Conservation (phyloP, 1,140 invertebrate genomes). For the Leucophenga varia region DNA sequence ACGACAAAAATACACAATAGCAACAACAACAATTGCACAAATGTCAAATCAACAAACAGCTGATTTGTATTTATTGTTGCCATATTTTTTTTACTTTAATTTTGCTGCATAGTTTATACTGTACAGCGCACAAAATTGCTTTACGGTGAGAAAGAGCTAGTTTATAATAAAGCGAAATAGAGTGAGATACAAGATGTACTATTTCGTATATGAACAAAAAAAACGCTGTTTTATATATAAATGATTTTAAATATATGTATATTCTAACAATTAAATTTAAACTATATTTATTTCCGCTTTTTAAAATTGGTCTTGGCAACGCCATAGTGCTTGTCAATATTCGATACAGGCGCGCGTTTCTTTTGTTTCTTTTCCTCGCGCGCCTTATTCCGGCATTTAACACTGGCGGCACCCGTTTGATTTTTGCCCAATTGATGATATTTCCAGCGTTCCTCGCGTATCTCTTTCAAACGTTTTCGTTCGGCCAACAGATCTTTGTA, state of each 20-base stretch:
- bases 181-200: too few species aligned
- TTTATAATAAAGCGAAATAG: too few species aligned
- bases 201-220: neutral
- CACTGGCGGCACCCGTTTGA: slow-evolving; percentile 55
- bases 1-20: slow-evolving; percentile 8
- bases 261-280: slow-evolving; percentile 1
- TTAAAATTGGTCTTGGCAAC: slow-evolving; percentile 45
- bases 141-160: too few species aligned
- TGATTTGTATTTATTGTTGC: too few species aligned
- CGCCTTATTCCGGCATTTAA: slow-evolving; percentile 56
- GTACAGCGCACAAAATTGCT: too few species aligned
- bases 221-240: too few species aligned
- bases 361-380: slow-evolving; percentile 47
- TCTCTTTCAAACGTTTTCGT: slow-evolving; percentile 47
- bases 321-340: slow-evolving; percentile 49
- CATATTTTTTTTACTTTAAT: too few species aligned
- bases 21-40: slow-evolving; percentile 19
- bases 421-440: slow-evolving; percentile 59
- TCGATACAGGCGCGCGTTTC: slow-evolving; percentile 41
- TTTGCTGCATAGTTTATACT: too few species aligned
- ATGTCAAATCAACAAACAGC: too few species aligned
- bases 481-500: slow-evolving; percentile 61
- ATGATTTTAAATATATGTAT: neutral
- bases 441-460: slow-evolving; percentile 52
- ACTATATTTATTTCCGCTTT: slow-evolving; percentile 31